Base-by-base conservation (phyloP, 1,140 invertebrate genomes). In the Neodiprion virginianus region DNA sequence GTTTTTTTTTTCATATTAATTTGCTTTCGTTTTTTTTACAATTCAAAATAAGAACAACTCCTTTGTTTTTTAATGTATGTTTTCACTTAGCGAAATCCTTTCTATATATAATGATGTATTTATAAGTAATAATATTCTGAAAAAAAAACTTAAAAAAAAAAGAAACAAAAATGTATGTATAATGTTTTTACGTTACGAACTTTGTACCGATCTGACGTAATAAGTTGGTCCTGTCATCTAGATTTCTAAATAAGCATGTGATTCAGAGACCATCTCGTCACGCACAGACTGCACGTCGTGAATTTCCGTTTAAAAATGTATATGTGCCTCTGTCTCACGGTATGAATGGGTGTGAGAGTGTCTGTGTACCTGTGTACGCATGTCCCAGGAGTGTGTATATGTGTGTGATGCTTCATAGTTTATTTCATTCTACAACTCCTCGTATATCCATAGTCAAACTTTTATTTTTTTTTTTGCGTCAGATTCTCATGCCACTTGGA, bases 51-150 rank as follows among this genome's bases (percentile, higher is more conserved):
- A 61, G n/a, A 61, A 61, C 11, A 61, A 61, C n/a, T 61, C 53
- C 53, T 7, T 61, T 8, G 53, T 61, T 17, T 61, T 40, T 40
- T 40, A 40, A 40, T 40, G 28, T 40, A 40, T 40, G 28, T 40
- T 40, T 40, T 40, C 28, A 7, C 53, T 12, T 61, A 69, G 49
- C 68, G 48, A 68, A 28, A 80, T 77, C 78, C 79, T 82, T 81
- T 76, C 75, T 81, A 80, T 81, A 79, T 81, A 81, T 85, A 86
- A 84, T 85, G 79, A 84, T 83, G 81, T 86, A 83, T 86, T 83
- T 85, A 84, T 86, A 86, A 86, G 81, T 85, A 87, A 85, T 85
- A 85, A 83, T 87, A 86, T 86, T 86, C 77, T 82, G 85, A 78
- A 82, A 81, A 82, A 17, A 14, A 14, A 61, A 14, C n/a, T 61